Base-by-base conservation (phyloP, 2,888 invertebrate species). In the Lamproptera curius region DNA sequence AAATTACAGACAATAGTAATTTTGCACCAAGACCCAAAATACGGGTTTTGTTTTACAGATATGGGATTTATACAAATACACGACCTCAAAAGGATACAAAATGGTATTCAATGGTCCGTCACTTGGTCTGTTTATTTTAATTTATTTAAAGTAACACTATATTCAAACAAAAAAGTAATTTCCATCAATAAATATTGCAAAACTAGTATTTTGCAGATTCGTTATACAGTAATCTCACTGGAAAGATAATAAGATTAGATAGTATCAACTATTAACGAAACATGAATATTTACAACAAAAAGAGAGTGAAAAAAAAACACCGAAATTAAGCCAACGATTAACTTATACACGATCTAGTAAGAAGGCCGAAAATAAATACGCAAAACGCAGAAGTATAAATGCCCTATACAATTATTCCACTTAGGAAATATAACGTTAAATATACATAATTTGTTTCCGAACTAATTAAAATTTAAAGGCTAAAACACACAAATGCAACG, bases 361-460 rank as follows among this genome's bases (percentile, higher is more conserved):
- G 70, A 76, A 63, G 70, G 67, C 76, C 72, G 64, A 62, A 57
- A 60, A 61, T 62, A 59, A 60, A 63, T 65, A 68, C 65, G 74
- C 65, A 71, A 77, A 67, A 68, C 71, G 76, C 74, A 73, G 78
- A 80, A 65, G 63, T 75, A 74, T 81, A 85, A 87, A 86, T 86
- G 86, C 86, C 83, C 77, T 76, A 77, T 70, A 67, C 60, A 69
- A 67, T 63, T 16, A 62, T 70, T 70, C 72, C 75, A 62, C 70
- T 49, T 51, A 59, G 74, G 73, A 74, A 71, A 67, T 70, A 68
- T 78, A 79, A 80, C 76, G 67, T 77, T 76, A 73, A 74, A 77
- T 78, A 79, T 31, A 31, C 31, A 11, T 78, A 66, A n/a, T 67
- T 42, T 20, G 13, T 62, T 73, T 71, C 66, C 70, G 69, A 76